Evolutionary conservation across 2,797 vertebrate species (phyloP), one percentile per base, ranked within the genome.

Genomic region (Scarus forsteni): DNA sequence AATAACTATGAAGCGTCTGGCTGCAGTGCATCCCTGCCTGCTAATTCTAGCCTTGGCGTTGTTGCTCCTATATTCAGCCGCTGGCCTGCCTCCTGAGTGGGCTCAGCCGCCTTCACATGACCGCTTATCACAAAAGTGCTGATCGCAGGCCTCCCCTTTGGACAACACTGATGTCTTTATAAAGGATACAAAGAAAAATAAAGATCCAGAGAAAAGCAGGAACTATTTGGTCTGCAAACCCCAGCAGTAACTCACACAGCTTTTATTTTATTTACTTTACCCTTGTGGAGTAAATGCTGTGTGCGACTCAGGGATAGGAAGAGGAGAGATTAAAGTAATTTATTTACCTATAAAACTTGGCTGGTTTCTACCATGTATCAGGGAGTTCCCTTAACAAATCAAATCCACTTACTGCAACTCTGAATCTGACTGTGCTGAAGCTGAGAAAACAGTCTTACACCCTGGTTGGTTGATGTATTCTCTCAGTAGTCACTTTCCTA

Each of bases 1-100:
- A 93, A 94, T 92, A 92, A 87, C 86, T 85, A 89, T 83, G 86
- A 89, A 85, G 81, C 76, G 53, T 82, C 74, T 85, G 84, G 85
- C 75, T 90, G 73, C 81, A 80, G 73, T 3, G 59, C 54, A 70
- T 67, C 75, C 66, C 78, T 73, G 79, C 55, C 63, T 73, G 85
- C 77, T 93, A 93, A 94, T 93, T 92, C 90, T 76, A 84, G 84
- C 61, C 75, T 84, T 85, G 70, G 61, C 64, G 66, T 71, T 69
- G 64, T 75, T 75, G 85, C 77, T 73, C 44, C 89, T 93, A 93
- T 91, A 92, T 93, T 89, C 75, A 79, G 87, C 50, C 42, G 46
- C 75, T 80, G 80, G 84, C 80, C 80, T 80, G 83, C 60, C 82
- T 86, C 68, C 78, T 73, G 80, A 88, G 81, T 63, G 76, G 71